Evolutionary conservation across 2,888 invertebrate genomes (phyloP).

Genomic region (Pocota personata): DNA sequence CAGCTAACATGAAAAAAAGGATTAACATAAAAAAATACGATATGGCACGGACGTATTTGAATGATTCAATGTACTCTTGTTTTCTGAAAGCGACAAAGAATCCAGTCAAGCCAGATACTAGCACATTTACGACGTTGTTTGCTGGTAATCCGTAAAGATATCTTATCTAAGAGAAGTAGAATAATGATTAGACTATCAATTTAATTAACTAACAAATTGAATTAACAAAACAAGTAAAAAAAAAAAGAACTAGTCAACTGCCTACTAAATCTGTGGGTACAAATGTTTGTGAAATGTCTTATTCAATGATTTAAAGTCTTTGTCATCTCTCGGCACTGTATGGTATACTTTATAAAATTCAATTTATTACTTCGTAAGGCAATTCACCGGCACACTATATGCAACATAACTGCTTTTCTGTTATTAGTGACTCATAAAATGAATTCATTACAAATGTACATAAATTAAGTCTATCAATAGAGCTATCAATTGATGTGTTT

Average conservation of each 20-base stretch:
- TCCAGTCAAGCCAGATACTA: no score
- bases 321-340: background rate
- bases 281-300: background rate
- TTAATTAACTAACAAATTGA: no score
- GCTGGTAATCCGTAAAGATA: background rate
- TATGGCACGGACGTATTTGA: background rate
- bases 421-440: background rate
- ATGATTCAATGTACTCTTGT: background rate
- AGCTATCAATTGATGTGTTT: background rate
- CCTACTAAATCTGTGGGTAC: no score
- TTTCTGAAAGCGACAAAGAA: no score
- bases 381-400: background rate
- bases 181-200: no score
- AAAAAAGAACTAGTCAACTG: no score
- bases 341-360: background rate
- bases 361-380: background rate
- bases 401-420: constrained; percentile 1
- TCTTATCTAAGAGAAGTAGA: background rate
- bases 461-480: background rate
- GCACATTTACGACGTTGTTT: background rate
- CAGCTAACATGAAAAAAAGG: background rate
- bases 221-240: background rate
- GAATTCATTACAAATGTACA: constrained; percentile 14
- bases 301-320: background rate
- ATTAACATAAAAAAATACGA: background rate